Evolutionary conservation across 1,140 invertebrate genomes (phyloP).

Genomic region (Paraescarpia echinospica): DNA sequence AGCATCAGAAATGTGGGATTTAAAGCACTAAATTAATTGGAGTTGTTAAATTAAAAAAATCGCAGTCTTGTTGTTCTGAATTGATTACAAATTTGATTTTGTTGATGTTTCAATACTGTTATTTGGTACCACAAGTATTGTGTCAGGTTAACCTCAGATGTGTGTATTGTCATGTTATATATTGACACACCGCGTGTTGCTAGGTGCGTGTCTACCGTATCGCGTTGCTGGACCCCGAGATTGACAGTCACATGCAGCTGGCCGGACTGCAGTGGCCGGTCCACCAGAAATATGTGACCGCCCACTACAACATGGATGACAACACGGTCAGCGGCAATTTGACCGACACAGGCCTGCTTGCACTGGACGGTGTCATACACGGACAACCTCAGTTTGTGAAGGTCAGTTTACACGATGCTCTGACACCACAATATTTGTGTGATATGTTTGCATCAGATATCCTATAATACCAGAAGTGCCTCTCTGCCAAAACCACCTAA

Average conservation of each 20-base stretch:
- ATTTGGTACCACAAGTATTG: no score
- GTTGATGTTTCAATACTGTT: no score
- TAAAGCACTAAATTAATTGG: no score
- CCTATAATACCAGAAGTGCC: no score
- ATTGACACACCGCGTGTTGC: neutral
- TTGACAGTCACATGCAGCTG: slow-evolving; percentile 10
- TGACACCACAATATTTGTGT: no score
- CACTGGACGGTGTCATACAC: slow-evolving; percentile 6
- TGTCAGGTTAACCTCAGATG: neutral
- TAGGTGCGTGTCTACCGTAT: slow-evolving; percentile 21
- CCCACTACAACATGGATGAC: slow-evolving; percentile 21
- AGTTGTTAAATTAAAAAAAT: no score
- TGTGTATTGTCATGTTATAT: neutral
- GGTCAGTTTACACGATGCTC: slow-evolving; percentile 7
- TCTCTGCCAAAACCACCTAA: no score
- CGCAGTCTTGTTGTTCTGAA: no score
- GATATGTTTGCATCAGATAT: no score
- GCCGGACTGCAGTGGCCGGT: slow-evolving; percentile 6
- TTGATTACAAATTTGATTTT: no score
- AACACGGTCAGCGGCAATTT: neutral
- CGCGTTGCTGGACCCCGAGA: neutral
- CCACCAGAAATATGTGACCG: slow-evolving; percentile 18
- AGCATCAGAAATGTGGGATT: no score
- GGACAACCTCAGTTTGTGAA: slow-evolving; percentile 5
- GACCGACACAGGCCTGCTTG: neutral